phyloP scores from a whole-genome alignment of 2,113 vertebrate genomes.

The Colistium nudipinnis region DNA sequence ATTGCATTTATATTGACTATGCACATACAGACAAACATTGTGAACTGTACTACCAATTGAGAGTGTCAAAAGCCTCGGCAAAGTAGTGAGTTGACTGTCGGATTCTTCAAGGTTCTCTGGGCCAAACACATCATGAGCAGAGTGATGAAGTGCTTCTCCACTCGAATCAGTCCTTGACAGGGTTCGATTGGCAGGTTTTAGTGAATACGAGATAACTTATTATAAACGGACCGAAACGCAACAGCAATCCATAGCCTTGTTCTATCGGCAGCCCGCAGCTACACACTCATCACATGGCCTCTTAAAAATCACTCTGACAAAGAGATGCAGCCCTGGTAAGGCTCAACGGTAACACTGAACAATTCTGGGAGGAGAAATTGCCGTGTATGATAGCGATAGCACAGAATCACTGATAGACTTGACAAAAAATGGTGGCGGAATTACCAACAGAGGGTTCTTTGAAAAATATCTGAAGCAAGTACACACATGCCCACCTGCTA shows the following conservation, averaged over 20 bases:
- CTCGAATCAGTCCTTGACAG: conserved; percentile 52
- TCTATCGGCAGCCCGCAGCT: conserved; percentile 30
- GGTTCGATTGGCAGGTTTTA: conserved; percentile 35
- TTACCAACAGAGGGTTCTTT: background rate
- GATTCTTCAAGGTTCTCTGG: conserved; percentile 19
- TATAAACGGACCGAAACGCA: conserved; percentile 27
- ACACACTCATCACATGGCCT: conserved; percentile 51
- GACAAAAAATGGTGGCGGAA: background rate
- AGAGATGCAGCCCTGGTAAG: conserved; percentile 16
- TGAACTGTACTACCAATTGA: conserved; percentile 14
- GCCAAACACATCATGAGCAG: conserved; percentile 32
- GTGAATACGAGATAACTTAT: conserved; percentile 43
- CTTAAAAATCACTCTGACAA: conserved; percentile 47
- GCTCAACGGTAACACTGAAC: conserved; percentile 7
- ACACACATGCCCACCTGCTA: background rate
- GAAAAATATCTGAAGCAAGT: background rate
- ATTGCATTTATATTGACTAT: no score
- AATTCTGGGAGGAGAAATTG: conserved; percentile 27
- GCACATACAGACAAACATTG: conserved; percentile 4
- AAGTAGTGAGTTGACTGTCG: background rate
- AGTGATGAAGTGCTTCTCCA: conserved; percentile 15
- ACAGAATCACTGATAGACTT: conserved; percentile 22
- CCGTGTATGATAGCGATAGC: conserved; percentile 7
- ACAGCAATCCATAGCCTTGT: conserved; percentile 48
- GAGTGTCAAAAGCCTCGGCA: conserved; percentile 42